These are phyloP conservation scores for Bombus superbus DNA, from an alignment of 1,140 invertebrate species.

Conservation along the genomic window DNA sequence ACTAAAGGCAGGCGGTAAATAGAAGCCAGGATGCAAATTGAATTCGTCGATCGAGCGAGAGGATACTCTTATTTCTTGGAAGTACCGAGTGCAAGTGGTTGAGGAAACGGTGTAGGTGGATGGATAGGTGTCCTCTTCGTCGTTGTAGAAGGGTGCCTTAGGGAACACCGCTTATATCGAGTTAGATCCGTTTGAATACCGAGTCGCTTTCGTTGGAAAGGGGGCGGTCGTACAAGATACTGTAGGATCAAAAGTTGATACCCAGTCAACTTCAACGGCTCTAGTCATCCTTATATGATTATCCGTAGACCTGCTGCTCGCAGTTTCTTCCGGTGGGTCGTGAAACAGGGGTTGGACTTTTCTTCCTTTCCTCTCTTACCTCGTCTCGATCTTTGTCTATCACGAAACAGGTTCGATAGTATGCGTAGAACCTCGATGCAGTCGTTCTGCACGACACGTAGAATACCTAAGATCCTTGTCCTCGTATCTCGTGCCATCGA, in stretches of 20 bases:
- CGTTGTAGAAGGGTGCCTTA: constrained; percentile 67
- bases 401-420: constrained; percentile 10
- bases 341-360: constrained; percentile 40
- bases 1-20: constrained; percentile 43
- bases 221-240: constrained; percentile 60
- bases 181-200: constrained; percentile 81
- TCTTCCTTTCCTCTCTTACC: background rate
- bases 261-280: constrained; percentile 59
- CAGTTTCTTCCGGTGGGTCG: constrained; percentile 31
- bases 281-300: constrained; percentile 76
- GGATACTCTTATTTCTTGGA: constrained; percentile 67
- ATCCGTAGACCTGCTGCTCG: constrained; percentile 68
- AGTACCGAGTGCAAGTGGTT: constrained; percentile 45
- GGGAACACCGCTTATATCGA: constrained; percentile 80
- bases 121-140: constrained; percentile 61
- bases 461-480: constrained; percentile 79
- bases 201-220: constrained; percentile 57
- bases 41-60: constrained; percentile 73
- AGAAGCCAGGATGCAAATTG: constrained; percentile 77
- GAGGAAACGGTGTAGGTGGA: constrained; percentile 38
- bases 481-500: background rate
- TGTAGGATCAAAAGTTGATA: constrained; percentile 79
- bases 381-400: constrained; percentile 17
- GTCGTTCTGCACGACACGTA: constrained; percentile 72
- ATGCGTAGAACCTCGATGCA: constrained; percentile 49